Base-by-base conservation (phyloP, 1,140 invertebrate species). In the Dinoponera quadriceps region DNA sequence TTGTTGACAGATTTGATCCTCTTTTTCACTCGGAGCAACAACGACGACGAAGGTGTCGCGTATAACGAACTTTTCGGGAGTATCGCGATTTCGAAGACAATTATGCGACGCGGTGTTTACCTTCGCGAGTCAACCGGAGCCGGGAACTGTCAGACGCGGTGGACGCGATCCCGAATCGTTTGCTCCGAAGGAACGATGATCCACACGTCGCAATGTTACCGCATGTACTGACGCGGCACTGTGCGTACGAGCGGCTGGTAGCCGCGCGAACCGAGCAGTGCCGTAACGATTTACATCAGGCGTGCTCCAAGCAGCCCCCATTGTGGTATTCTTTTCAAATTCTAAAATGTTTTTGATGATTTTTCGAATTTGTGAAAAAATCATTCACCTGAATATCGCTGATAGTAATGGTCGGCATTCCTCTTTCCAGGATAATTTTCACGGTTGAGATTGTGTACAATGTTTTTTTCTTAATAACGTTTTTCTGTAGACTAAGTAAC, bases 221-320 rank as follows among this genome's bases (percentile, higher is more conserved):
- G 65, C 84, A 78, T 83, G 69, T 54, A 89, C 83, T 85, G 86
- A 88, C 82, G 68, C 72, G 71, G 68, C 29, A 55, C 54, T n/a
- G 69, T 18, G 54, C 51, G 65, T 80, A 71, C 20, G 54, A 73
- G 49, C 51, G 60, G 65, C 14, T 51, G 60, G 60, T 59, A 75
- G 57, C 54, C 73, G 60, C 59, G 81, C 77, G 51, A 69, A 13
- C 54, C 18, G 16, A 38, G 22, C 74, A 87, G 74, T 38, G 57
- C 49, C 85, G 86, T 80, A 78, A n/a, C 20, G 2, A 7, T 11
- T 27, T 33, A 44, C 38, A n/a, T 66, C 16, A 22, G 4, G 27
- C 62, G 27, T 22, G 3, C 38, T 44, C 38, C 38, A 9, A 11
- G 38, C 38, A 9, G 3, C 3, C 38, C 11, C 38, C 9, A 9